phyloP scores from a whole-genome alignment of 2,113 vertebrate species.

The Anser cygnoides region DNA sequence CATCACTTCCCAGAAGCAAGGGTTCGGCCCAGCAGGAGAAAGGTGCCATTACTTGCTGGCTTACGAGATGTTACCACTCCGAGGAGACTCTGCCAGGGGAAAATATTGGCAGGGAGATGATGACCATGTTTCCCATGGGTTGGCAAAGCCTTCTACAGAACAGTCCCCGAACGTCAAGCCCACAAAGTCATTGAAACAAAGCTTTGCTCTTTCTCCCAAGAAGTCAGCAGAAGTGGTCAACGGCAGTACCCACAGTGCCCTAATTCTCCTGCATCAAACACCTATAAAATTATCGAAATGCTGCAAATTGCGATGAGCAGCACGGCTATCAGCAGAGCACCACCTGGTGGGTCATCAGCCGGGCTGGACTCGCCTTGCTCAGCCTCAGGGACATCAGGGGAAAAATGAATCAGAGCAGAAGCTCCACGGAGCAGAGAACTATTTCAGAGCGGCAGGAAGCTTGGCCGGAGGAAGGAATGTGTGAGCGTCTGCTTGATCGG shows the following conservation, averaged over 20 bases:
- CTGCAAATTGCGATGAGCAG: not conserved
- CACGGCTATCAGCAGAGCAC: not conserved
- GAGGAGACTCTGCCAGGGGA: not conserved
- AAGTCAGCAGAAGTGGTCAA: not conserved
- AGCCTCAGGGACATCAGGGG: not conserved
- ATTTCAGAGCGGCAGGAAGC: not conserved
- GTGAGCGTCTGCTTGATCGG: not conserved
- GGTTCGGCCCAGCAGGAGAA: not conserved
- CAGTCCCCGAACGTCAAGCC: not conserved
- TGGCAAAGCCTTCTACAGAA: not conserved
- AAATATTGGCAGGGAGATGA: accelerated
- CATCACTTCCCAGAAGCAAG: not conserved
- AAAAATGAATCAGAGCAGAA: not conserved
- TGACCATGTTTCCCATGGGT: accelerated
- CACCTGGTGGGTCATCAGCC: not conserved
- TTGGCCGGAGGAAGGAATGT: not conserved
- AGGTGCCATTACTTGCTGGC: accelerated
- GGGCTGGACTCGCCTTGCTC: accelerated
- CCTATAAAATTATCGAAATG: accelerated
- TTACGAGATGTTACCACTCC: not conserved
- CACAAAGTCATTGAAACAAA: not conserved
- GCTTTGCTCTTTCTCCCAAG: not conserved
- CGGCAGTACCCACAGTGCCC: not conserved
- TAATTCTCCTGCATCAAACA: accelerated
- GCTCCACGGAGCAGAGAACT: not conserved